phyloP scores from a whole-genome alignment of 2,113 vertebrate genomes.

The Suricata suricatta region DNA sequence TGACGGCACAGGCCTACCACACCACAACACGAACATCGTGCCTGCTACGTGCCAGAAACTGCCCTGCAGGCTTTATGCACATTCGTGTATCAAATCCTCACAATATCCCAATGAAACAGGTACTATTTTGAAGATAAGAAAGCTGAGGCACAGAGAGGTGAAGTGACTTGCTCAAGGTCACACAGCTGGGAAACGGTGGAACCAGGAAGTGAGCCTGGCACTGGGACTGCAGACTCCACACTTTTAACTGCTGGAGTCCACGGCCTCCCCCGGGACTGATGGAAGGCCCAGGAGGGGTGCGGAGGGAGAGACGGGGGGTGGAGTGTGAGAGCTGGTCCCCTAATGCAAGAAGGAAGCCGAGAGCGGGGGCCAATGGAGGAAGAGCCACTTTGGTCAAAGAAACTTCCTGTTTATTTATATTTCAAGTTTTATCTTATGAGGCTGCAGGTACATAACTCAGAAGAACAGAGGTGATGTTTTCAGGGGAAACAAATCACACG shows the following conservation, averaged over 20 bases:
- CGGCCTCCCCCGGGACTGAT: neutral
- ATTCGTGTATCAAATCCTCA: neutral
- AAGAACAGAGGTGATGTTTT: neutral
- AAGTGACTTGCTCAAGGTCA: constrained; percentile 27
- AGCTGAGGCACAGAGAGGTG: neutral
- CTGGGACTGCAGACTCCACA: neutral
- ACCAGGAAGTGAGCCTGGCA: neutral
- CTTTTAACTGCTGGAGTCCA: neutral
- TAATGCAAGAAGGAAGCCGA: neutral
- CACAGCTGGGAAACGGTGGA: neutral
- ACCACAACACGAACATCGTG: neutral
- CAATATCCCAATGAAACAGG: neutral
- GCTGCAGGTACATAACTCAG: neutral
- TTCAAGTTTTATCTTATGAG: neutral
- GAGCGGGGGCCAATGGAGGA: neutral
- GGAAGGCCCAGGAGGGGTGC: fast-evolving
- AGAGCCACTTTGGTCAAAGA: neutral
- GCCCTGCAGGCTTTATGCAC: neutral
- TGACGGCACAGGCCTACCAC: neutral
- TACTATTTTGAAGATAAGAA: neutral
- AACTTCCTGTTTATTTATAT: neutral
- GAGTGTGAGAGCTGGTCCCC: fast-evolving
- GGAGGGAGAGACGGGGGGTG: neutral
- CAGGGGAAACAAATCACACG: neutral
- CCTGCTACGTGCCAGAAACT: neutral